These are phyloP conservation scores for Gadopsis bispinosus DNA, from an alignment of 2,797 vertebrate genomes.

Conservation along the genomic window DNA sequence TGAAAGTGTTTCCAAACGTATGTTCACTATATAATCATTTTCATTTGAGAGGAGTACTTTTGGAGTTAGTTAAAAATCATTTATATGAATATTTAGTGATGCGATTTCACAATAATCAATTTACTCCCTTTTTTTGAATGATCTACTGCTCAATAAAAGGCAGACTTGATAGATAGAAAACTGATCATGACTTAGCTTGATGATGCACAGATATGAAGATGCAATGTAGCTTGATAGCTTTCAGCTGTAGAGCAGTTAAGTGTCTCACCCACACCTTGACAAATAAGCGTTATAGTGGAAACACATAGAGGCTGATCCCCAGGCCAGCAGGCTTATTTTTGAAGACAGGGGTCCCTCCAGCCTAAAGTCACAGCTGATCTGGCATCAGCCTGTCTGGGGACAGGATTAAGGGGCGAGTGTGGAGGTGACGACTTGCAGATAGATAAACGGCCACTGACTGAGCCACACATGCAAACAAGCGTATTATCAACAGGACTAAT, in stretches of 20 bases:
- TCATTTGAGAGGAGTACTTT: background rate
- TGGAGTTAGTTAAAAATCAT: too few species aligned
- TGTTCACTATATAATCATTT: background rate
- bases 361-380: constrained; percentile 73
- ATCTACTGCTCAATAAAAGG: background rate
- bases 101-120: background rate
- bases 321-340: constrained; percentile 49
- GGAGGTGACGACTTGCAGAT: constrained; percentile 73
- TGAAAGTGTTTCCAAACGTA: background rate
- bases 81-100: background rate
- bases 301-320: constrained; percentile 38
- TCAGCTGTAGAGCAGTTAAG: background rate
- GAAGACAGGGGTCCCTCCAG: constrained; percentile 63
- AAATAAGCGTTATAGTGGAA: constrained; percentile 19
- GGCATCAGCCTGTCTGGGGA: constrained; percentile 84
- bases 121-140: background rate
- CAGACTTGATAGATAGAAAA: constrained; percentile 1
- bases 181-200: background rate
- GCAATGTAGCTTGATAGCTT: background rate
- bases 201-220: background rate
- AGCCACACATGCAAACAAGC: constrained; percentile 71
- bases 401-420: constrained; percentile 78
- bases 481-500: constrained; percentile 66
- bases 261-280: background rate
- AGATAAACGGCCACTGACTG: constrained; percentile 69